These are phyloP conservation scores for Sphinx pinastri DNA, from an alignment of 2,888 invertebrate genomes.

Conservation along the genomic window DNA sequence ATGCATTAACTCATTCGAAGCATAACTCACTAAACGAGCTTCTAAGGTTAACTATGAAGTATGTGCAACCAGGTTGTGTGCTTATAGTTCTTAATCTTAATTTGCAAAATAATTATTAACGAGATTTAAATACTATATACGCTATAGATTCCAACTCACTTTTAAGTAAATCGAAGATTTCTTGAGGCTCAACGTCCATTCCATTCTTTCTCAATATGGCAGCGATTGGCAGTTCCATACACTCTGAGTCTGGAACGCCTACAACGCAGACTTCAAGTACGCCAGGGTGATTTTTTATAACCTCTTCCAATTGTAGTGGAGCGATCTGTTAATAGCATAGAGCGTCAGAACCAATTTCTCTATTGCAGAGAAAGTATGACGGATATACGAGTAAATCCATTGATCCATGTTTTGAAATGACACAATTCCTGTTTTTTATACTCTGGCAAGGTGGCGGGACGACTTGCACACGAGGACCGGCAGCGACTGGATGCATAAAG, in stretches of 20 bases:
- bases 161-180: slow-evolving; percentile 54
- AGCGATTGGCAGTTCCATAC: slow-evolving; percentile 52
- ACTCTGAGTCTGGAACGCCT: slow-evolving; percentile 45
- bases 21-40: no score
- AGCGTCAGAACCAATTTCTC: neutral
- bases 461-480: no score
- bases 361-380: neutral
- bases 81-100: no score
- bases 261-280: slow-evolving; percentile 55
- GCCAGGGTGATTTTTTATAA: slow-evolving; percentile 51
- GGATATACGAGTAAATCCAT: neutral
- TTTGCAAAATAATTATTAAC: no score
- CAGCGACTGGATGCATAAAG: no score
- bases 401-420: neutral
- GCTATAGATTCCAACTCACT: slow-evolving; percentile 39
- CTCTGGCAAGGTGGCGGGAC: no score
- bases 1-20: no score
- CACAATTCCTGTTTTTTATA: no score
- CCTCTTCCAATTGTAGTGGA: slow-evolving; percentile 53
- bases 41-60: no score
- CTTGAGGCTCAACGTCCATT: slow-evolving; percentile 44
- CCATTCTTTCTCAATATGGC: slow-evolving; percentile 48
- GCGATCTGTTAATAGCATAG: slow-evolving; percentile 45
- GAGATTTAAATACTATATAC: no score
- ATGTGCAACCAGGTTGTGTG: no score